Conservation (phyloP, 1,140 invertebrate genomes). For the Nasonia giraulti region DNA sequence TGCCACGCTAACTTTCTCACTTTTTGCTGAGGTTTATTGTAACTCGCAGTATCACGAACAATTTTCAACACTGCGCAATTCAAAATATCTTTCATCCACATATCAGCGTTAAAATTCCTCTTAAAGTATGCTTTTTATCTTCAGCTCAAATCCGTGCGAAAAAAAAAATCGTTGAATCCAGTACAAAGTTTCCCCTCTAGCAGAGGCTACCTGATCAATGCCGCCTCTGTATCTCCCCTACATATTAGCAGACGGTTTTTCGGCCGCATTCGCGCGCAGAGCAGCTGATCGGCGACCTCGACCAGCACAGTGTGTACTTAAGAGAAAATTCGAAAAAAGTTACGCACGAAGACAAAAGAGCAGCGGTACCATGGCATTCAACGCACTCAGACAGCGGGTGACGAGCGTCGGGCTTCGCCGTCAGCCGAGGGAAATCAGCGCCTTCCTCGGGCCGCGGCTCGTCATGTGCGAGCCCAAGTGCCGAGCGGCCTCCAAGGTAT, state of each 20-base stretch:
- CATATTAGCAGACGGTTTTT: background rate
- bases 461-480: constrained; percentile 38
- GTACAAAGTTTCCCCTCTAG: background rate
- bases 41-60: no score
- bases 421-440: constrained; percentile 15
- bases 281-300: background rate
- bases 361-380: constrained; percentile 27
- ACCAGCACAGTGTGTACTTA: background rate
- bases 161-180: no score
- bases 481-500: constrained; percentile 32
- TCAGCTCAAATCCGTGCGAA: background rate
- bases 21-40: no score
- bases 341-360: background rate
- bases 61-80: no score
- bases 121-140: no score
- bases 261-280: background rate
- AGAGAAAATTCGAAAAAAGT: background rate
- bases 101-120: no score
- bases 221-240: no score
- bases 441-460: constrained; percentile 14
- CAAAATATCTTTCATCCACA: no score
- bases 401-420: background rate
- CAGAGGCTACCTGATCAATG: background rate
- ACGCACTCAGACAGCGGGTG: constrained; percentile 12
- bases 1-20: no score